Conservation (phyloP, 2,888 invertebrate genomes). For the Syrphus vitripennis region DNA sequence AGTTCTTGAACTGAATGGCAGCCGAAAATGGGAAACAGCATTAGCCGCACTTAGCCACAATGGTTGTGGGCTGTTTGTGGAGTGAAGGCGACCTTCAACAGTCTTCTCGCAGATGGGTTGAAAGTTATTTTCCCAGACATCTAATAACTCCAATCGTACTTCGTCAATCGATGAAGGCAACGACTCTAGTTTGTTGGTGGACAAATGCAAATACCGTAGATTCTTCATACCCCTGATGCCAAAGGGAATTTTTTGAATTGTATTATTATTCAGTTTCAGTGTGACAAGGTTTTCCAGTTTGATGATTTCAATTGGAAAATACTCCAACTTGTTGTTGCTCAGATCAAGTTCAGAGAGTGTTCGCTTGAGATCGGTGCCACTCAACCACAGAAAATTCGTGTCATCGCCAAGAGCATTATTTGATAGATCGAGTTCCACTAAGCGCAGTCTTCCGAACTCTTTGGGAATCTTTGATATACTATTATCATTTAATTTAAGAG, state of each 20-base stretch:
- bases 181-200: slow-evolving; percentile 78
- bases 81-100: slow-evolving; percentile 12
- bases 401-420: slow-evolving; percentile 85
- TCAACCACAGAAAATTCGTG: slow-evolving; percentile 84
- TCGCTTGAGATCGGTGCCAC: slow-evolving; percentile 82
- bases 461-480: slow-evolving; percentile 86
- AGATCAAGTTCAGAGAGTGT: slow-evolving; percentile 85
- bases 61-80: slow-evolving; percentile 65
- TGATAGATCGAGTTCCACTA: slow-evolving; percentile 85
- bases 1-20: slow-evolving; percentile 74
- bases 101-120: slow-evolving; percentile 65
- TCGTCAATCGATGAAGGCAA: slow-evolving; percentile 78
- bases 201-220: slow-evolving; percentile 77
- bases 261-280: slow-evolving; percentile 86
- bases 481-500: slow-evolving; percentile 88
- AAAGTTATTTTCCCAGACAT: slow-evolving; percentile 79
- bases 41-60: slow-evolving; percentile 78
- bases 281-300: slow-evolving; percentile 85
- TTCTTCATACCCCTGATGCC: slow-evolving; percentile 84
- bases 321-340: slow-evolving; percentile 83
- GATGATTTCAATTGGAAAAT: slow-evolving; percentile 85
- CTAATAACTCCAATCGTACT: slow-evolving; percentile 76
- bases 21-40: slow-evolving; percentile 73
- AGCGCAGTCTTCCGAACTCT: slow-evolving; percentile 85
- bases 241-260: slow-evolving; percentile 84